These are phyloP conservation scores for Rhea americana DNA, from an alignment of 2,113 vertebrate genomes.

Conservation along the genomic window DNA sequence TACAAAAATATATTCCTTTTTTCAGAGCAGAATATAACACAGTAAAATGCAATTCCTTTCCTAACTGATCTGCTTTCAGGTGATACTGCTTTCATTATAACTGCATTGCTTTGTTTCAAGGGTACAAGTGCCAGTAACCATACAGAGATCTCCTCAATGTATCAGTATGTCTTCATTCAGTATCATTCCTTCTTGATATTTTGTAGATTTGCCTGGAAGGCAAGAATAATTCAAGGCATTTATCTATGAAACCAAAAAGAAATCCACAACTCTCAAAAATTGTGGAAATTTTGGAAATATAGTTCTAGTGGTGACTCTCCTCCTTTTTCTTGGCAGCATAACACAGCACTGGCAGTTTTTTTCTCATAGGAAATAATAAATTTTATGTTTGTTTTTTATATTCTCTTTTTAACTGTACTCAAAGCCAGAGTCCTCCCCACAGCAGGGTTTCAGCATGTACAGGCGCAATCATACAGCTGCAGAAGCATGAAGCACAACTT, in stretches of 20 bases:
- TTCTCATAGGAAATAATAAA: neutral
- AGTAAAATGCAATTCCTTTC: neutral
- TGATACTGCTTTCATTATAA: neutral
- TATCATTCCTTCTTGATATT: neutral
- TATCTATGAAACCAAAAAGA: neutral
- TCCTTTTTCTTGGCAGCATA: neutral
- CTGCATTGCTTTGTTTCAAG: neutral
- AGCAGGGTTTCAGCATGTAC: neutral
- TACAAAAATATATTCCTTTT: neutral
- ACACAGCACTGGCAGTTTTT: neutral
- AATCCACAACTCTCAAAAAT: neutral
- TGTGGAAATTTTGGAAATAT: neutral
- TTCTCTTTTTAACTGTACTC: neutral
- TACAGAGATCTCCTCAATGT: neutral
- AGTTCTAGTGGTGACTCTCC: neutral
- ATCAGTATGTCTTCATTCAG: neutral
- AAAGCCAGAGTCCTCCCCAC: neutral
- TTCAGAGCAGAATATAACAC: neutral
- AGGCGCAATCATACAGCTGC: neutral
- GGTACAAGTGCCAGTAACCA: neutral
- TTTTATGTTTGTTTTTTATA: neutral
- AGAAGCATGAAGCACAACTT: neutral
- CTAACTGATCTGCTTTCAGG: neutral
- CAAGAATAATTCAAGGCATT: neutral
- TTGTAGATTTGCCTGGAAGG: conserved; percentile 1